These are phyloP conservation scores for Strix aluco DNA, from an alignment of 2,113 vertebrate genomes.

Conservation along the genomic window DNA sequence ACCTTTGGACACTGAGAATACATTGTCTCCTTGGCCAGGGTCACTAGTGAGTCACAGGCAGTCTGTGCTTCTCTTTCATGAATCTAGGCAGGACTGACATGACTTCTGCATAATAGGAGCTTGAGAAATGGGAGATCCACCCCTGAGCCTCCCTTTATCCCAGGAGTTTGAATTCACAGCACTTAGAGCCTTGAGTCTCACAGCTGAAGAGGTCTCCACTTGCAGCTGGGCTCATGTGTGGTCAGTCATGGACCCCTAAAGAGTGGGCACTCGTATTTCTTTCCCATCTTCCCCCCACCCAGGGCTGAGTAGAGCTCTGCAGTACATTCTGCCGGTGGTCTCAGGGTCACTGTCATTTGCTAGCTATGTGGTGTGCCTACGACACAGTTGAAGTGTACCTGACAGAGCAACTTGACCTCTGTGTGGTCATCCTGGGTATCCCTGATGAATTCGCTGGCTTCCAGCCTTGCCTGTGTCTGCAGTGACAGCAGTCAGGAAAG, in stretches of 20 bases:
- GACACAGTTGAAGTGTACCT: background rate
- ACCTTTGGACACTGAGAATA: background rate
- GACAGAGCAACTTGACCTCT: background rate
- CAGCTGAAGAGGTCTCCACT: background rate
- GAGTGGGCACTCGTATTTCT: background rate
- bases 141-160: background rate
- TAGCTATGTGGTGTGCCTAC: background rate
- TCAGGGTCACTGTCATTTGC: background rate
- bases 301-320: background rate
- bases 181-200: background rate
- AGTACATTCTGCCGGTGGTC: background rate
- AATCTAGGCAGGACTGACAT: background rate
- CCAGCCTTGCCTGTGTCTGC: background rate
- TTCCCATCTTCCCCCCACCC: background rate
- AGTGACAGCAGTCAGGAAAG: background rate
- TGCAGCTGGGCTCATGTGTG: background rate
- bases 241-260: background rate
- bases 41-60: background rate
- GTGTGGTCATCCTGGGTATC: rapidly evolving
- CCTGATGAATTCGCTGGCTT: background rate
- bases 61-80: background rate
- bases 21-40: background rate
- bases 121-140: background rate
- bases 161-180: background rate
- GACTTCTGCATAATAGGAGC: background rate